Conservation (phyloP, 2,113 vertebrate species). For the Halichoerus grypus region DNA sequence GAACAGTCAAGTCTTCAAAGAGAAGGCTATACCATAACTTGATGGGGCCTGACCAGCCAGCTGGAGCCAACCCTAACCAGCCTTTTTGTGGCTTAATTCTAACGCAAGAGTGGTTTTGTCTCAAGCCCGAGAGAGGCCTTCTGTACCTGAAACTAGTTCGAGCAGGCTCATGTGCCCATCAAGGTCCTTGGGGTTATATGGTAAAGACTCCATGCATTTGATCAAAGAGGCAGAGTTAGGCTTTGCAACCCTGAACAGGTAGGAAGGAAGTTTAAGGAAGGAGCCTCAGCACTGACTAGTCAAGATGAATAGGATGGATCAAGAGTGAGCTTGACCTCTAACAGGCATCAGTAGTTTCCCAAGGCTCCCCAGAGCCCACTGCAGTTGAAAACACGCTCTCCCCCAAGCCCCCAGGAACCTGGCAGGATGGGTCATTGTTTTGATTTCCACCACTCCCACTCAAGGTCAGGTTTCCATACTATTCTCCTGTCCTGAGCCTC, state of each 20-base stretch:
- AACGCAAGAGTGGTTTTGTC: background rate
- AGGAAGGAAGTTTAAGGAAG: background rate
- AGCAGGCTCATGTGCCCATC: background rate
- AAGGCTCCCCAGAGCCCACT: background rate
- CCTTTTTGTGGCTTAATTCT: background rate
- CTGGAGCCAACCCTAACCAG: background rate
- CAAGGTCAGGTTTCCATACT: background rate
- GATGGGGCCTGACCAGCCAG: background rate
- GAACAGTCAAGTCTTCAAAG: slow-evolving; percentile 5
- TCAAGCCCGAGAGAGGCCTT: background rate
- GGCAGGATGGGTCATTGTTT: background rate
- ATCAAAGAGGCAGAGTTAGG: background rate
- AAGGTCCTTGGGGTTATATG: background rate
- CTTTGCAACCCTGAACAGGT: background rate
- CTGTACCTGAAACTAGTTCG: background rate
- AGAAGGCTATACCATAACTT: background rate
- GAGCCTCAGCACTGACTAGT: background rate
- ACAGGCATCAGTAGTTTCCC: background rate
- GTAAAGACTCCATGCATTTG: background rate
- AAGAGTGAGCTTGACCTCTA: background rate
- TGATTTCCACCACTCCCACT: background rate
- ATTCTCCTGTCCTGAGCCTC: background rate
- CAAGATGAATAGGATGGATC: background rate
- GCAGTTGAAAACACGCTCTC: background rate
- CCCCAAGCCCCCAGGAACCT: background rate